Evolutionary conservation across 1,140 invertebrate species (phyloP).

Genomic region (Drosophila melanica): DNA sequence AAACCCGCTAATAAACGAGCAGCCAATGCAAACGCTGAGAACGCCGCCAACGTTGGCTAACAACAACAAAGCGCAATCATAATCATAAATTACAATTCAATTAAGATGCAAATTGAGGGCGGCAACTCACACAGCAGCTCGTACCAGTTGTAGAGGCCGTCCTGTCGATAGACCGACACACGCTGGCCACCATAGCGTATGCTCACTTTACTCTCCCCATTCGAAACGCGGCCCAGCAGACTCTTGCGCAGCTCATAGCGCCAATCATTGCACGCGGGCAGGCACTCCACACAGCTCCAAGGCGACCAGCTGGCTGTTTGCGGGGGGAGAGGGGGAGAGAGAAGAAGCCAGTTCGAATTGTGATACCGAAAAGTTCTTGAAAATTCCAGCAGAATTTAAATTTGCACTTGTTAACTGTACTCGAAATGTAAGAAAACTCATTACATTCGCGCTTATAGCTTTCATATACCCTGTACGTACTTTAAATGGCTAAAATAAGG

Average conservation of each 20-base stretch:
- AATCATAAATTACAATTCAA: slow-evolving; percentile 5
- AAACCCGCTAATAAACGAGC: slow-evolving; percentile 68
- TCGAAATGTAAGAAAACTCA: too few species aligned
- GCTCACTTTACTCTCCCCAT: slow-evolving; percentile 17
- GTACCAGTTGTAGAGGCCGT: slow-evolving; percentile 39
- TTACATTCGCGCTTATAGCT: too few species aligned
- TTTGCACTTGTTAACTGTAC: too few species aligned
- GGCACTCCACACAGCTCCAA: slow-evolving; percentile 28
- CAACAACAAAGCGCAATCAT: background rate
- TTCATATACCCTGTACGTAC: too few species aligned
- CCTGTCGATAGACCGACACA: slow-evolving; percentile 24
- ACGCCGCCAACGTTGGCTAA: slow-evolving; percentile 64
- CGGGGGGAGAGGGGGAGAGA: too few species aligned
- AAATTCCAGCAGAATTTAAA: too few species aligned
- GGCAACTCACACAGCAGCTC: slow-evolving; percentile 41
- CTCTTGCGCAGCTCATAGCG: slow-evolving; percentile 35
- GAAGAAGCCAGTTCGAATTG: too few species aligned
- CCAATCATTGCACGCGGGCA: slow-evolving; percentile 34
- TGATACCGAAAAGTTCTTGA: too few species aligned
- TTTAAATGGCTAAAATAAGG: too few species aligned
- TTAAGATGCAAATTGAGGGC: background rate
- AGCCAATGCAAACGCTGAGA: slow-evolving; percentile 66
- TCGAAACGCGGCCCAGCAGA: slow-evolving; percentile 3
- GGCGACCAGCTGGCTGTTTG: slow-evolving; percentile 26
- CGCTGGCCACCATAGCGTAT: slow-evolving; percentile 22